phyloP scores from a whole-genome alignment of 1,140 invertebrate genomes.

The Reticulitermes speratus region DNA sequence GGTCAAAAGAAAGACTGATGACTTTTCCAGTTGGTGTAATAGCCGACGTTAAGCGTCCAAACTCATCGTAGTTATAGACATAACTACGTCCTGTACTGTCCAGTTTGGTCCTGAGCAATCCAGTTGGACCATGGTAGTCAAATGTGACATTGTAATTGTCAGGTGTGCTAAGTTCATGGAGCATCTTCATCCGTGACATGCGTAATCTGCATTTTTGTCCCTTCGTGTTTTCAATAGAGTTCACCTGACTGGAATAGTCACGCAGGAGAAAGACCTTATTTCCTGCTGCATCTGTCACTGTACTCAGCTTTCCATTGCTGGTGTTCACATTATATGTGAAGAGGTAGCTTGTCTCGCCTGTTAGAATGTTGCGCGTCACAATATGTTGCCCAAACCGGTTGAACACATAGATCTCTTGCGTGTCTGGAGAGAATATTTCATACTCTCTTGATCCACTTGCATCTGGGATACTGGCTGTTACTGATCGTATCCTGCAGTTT shows the following conservation, averaged over 20 bases:
- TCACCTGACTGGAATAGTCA: constrained; percentile 58
- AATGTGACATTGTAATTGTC: constrained; percentile 92
- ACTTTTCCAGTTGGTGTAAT: constrained; percentile 91
- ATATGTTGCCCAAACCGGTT: constrained; percentile 95
- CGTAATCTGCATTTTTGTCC: constrained; percentile 87
- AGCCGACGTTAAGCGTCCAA: constrained; percentile 84
- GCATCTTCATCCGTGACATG: constrained; percentile 85
- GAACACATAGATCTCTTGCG: constrained; percentile 94
- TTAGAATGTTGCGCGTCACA: constrained; percentile 88
- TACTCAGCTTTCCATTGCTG: constrained; percentile 90
- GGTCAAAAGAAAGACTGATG: constrained; percentile 79
- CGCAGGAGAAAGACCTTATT: constrained; percentile 31
- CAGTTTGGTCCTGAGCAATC: constrained; percentile 78
- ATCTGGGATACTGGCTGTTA: constrained; percentile 82
- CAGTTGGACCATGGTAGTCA: constrained; percentile 87
- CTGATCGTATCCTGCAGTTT: constrained; percentile 33
- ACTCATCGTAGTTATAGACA: constrained; percentile 94
- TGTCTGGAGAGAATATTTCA: constrained; percentile 93
- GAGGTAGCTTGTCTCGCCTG: constrained; percentile 85
- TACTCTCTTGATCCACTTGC: constrained; percentile 70
- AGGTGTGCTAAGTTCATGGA: constrained; percentile 84
- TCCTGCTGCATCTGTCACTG: constrained; percentile 88
- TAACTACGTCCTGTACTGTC: constrained; percentile 89
- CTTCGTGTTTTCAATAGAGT: constrained; percentile 92
- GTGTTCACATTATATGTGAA: constrained; percentile 97